Evolutionary conservation across 2,888 invertebrate genomes (phyloP).

Genomic region (Allophyes oxyacanthae): DNA sequence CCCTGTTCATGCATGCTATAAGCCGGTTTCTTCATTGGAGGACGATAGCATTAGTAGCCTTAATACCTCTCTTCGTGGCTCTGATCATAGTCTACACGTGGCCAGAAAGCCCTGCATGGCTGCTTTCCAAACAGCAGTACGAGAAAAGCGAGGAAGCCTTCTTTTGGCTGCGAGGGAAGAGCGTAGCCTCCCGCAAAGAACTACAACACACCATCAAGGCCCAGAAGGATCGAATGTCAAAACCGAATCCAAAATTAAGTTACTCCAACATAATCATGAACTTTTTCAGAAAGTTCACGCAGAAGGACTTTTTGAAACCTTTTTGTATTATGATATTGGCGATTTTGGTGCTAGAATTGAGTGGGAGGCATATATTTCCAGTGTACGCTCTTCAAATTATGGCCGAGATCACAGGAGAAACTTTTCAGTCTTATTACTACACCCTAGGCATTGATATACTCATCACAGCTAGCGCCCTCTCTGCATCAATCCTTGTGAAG

Average conservation of each 20-base stretch:
- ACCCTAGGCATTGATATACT: slow-evolving; percentile 66
- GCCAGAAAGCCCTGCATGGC: slow-evolving; percentile 61
- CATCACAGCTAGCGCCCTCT: slow-evolving; percentile 60
- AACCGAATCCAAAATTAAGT: slow-evolving; percentile 13
- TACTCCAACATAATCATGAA: neutral
- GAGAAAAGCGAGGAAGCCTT: slow-evolving; percentile 61
- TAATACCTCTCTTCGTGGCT: slow-evolving; percentile 45
- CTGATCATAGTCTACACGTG: slow-evolving; percentile 51
- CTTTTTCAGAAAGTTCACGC: slow-evolving; percentile 42
- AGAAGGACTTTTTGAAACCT: slow-evolving; percentile 56
- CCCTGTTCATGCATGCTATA: slow-evolving; percentile 50
- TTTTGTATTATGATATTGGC: slow-evolving; percentile 59
- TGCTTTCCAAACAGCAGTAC: slow-evolving; percentile 46
- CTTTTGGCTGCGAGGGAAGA: slow-evolving; percentile 83
- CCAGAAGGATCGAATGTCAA: slow-evolving; percentile 31
- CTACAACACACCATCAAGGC: slow-evolving; percentile 38
- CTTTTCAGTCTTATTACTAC: slow-evolving; percentile 61
- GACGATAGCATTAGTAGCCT: slow-evolving; percentile 50
- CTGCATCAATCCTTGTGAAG: slow-evolving; percentile 65
- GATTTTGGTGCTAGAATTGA: slow-evolving; percentile 60
- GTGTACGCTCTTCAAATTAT: slow-evolving; percentile 67
- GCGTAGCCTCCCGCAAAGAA: slow-evolving; percentile 72
- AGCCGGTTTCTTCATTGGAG: slow-evolving; percentile 58
- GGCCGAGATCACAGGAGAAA: slow-evolving; percentile 58
- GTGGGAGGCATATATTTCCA: slow-evolving; percentile 68